Base-by-base conservation (phyloP, 2,113 vertebrate genomes). In the Amia ocellicauda region DNA sequence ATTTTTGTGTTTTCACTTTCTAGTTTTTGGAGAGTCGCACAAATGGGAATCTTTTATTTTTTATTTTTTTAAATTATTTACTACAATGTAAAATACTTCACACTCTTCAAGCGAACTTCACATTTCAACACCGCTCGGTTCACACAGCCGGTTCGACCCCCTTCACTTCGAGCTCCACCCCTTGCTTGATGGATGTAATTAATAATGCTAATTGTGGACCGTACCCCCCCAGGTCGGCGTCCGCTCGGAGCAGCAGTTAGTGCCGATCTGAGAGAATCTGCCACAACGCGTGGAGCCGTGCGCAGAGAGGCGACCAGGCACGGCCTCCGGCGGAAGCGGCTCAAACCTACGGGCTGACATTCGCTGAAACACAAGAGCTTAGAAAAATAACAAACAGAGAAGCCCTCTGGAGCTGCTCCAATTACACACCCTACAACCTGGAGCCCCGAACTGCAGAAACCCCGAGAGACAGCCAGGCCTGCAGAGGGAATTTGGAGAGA, bases 141-240 rank as follows among this genome's bases (percentile, higher is more conserved):
- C 31, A 7, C 31, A 36, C n/a, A 36, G 31, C 31, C 11, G 11
- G 31, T 55, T 45, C 16, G 23, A 14, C 50, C 58, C 71, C 62
- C 31, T 28, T 4, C 42, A 49, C 36, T 16, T 9, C 31, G 41
- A 28, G 27, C 28, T 17, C 55, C 55, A 57, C 41, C 68, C 67
- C 55, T 47, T 64, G 75, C 57, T 65, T 76, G 77, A 75, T 78
- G 82, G 80, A 71, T 79, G 78, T 75, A 79, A 73, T 66, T 53
- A 64, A 60, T 60, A 54, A 53, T 64, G 59, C 55, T 69, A 69
- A 69, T 64, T 60, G 24, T 53, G 56, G 47, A 11, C 66, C 16
- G 8, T 19, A 20, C 50, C 16, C 17, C 49, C 40, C 47, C 3
- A 23, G 23, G 47, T 26, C 59, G 67, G 61, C 58, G 62, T 47